A percentile compares a stretch with the other conserved stretches of the same genome.
phyloP scores from a whole-genome alignment of 2,888 invertebrate genomes.

The Lysandra coridon region DNA sequence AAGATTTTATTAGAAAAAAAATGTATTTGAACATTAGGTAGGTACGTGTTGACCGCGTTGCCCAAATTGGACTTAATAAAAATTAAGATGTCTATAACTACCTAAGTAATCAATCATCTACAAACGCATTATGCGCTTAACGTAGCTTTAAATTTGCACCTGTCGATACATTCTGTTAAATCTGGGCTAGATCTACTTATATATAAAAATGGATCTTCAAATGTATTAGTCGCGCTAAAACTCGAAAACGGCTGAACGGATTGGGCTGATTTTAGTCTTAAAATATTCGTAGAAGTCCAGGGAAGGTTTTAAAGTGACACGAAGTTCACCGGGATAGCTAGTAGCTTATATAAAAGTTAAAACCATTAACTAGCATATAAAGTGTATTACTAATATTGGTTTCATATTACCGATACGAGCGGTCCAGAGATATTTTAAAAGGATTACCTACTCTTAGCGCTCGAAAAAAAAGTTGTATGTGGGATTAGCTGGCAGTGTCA shows the following conservation, averaged over 20 bases:
- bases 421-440: constrained; percentile 67
- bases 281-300: too few relatives aligned
- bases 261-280: too few relatives aligned
- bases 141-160: not conserved
- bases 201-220: too few relatives aligned
- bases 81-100: not conserved
- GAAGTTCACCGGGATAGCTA: too few relatives aligned
- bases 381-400: constrained; percentile 38
- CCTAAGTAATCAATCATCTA: not conserved
- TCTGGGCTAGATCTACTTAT: not conserved
- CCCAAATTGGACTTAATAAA: not conserved
- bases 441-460: constrained; percentile 71
- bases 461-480: constrained; percentile 69
- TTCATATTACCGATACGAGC: constrained; percentile 71
- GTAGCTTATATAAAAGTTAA: not conserved
- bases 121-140: not conserved
- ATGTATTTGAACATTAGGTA: not conserved
- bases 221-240: too few relatives aligned
- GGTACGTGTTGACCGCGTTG: not conserved
- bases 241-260: too few relatives aligned
- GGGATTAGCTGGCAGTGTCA: constrained; percentile 79
- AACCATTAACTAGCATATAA: constrained; percentile 36
- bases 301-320: too few relatives aligned
- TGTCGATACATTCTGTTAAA: not conserved
- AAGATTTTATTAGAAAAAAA: not conserved